phyloP scores from a whole-genome alignment of 2,888 invertebrate species.

The Hirudinaria manillensis region DNA sequence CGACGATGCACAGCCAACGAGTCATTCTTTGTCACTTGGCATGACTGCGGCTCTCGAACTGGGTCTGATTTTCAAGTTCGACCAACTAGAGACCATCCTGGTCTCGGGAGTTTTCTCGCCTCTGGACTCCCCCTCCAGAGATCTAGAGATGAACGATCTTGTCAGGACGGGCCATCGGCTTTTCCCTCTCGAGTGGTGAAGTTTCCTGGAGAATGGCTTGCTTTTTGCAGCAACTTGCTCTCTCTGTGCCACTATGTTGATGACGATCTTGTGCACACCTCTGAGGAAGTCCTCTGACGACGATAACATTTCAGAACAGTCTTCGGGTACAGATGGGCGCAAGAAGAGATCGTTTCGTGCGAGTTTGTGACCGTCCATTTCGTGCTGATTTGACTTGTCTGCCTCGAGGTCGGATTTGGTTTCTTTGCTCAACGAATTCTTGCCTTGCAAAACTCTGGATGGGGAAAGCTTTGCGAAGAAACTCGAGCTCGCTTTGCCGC shows the following conservation, averaged over 20 bases:
- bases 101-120: background rate
- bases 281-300: background rate
- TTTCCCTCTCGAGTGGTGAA: background rate
- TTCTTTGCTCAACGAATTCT: too few species aligned
- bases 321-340: too few species aligned
- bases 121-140: background rate
- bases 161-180: background rate
- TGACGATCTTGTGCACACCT: background rate
- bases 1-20: too few species aligned
- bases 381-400: too few species aligned
- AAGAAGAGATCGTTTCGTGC: too few species aligned
- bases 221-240: background rate
- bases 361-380: too few species aligned
- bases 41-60: constrained; percentile 1
- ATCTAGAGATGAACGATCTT: background rate
- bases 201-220: background rate
- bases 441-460: too few species aligned
- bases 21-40: background rate
- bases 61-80: constrained; percentile 2
- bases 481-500: too few species aligned
- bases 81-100: background rate
- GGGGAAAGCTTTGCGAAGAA: too few species aligned
- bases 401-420: too few species aligned
- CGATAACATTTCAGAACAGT: too few species aligned
- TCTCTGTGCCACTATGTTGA: background rate